These are phyloP conservation scores for Tinea trinotella DNA, from an alignment of 2,888 invertebrate genomes.

Conservation along the genomic window DNA sequence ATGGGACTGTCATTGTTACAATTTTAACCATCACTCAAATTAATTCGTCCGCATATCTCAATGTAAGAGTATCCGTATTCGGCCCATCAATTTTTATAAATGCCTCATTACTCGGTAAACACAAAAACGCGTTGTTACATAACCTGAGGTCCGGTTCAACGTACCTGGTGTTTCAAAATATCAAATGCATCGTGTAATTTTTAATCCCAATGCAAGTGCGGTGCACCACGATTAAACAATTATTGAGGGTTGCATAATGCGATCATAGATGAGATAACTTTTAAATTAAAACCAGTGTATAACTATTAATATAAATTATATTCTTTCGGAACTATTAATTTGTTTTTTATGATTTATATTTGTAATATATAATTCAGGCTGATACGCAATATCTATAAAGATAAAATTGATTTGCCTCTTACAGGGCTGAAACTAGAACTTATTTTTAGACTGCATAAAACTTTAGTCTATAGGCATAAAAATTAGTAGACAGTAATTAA, in stretches of 20 bases:
- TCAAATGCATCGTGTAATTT: constrained; percentile 42
- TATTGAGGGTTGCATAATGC: constrained; percentile 20
- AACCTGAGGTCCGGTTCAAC: constrained; percentile 38
- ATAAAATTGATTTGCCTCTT: no score
- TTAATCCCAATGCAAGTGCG: constrained; percentile 39
- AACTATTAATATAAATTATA: no score
- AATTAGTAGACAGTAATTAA: no score
- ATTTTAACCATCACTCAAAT: constrained; percentile 53
- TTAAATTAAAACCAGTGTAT: neutral
- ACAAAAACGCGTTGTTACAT: constrained; percentile 34
- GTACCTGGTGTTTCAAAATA: constrained; percentile 39
- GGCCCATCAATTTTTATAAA: constrained; percentile 53
- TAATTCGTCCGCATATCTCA: constrained; percentile 38
- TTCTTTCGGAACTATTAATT: no score
- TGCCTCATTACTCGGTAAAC: constrained; percentile 48
- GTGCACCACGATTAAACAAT: constrained; percentile 24
- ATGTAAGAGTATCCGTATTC: constrained; percentile 28
- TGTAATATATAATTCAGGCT: no score
- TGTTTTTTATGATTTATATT: no score
- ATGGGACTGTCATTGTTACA: constrained; percentile 39
- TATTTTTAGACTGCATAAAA: no score
- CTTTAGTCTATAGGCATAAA: no score
- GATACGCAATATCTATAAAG: no score
- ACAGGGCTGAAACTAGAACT: no score
- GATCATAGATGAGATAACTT: neutral